Base-by-base conservation (phyloP, 2,113 vertebrate genomes). In the Sylvia atricapilla region DNA sequence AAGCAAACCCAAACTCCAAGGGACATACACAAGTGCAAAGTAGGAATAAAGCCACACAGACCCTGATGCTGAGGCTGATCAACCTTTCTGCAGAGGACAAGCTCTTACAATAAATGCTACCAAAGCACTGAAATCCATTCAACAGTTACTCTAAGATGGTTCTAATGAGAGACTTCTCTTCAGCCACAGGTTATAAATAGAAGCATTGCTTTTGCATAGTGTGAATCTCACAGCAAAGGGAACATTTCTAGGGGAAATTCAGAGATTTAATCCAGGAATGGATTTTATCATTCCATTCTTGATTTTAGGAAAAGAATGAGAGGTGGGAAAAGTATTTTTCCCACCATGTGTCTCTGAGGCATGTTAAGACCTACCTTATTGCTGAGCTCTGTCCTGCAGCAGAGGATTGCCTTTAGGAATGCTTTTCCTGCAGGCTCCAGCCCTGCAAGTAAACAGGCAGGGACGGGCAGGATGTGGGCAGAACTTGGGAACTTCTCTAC, bases 401-500 rank as follows among this genome's bases (percentile, higher is more conserved):
- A 90, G 72, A 69, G 41, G 31, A 88, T 74, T 55, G 55, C 15
- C 59, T 74, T 56, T 37, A 28, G 80, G 72, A 90, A 90, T 63
- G 72, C 22, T 63, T 70, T 49, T 59, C 80, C 63, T 52, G 60
- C 76, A 74, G 63, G 28, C 82, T 92, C 49, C 75, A 94, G 76
- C 73, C 60, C 52, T 89, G 63, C 52, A 41, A 95, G 83, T 89
- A 95, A 95, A 95, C 84, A 96, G 87, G 87, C 94, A 89, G 95
- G 94, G 95, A 96, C 0, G 1, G 87, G 91, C 95, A 96, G 94
- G 93, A 96, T 95, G 95, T 96, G 93, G 95, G 94, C 83, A 96
- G 95, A 90, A 58, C 90, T 84, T 41, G 92, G 93, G 92, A 96
- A 41, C 60, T 56, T 24, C 67, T 82, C 39, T 89, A 91, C 94